Evolutionary conservation across 2,113 vertebrate genomes (phyloP), one percentile per base, ranked within the genome.

Genomic region (Hemichromis elongatus): DNA sequence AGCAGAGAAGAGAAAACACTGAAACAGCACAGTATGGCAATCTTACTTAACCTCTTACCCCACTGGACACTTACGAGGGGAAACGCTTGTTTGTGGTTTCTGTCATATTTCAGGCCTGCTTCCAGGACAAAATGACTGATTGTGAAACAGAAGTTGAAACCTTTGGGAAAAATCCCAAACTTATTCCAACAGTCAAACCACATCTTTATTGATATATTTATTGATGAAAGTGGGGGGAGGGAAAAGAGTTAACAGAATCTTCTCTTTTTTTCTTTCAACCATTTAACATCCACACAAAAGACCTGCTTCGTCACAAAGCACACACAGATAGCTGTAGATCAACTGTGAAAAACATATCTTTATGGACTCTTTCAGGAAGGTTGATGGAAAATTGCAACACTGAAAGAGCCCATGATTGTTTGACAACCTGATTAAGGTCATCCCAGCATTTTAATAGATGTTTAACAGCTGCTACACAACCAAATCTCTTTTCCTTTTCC

Each of bases 201-300:
- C 59, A 63, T 63, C 59, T 63, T 63, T 63, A 37, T 37, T 63
- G 18, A 63, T 63, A 37, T 37, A 35, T n/a, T n/a, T n/a, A n/a
- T n/a, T n/a, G n/a, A n/a, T n/a, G n/a, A n/a, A n/a, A n/a, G n/a
- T n/a, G n/a, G n/a, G n/a, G n/a, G n/a, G n/a, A n/a, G 4, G 59
- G 19, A 10, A 40, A 66, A 66, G 2, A 59, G 56, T 0, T 59
- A 54, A 53, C 13, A 53, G 3, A 9, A 63, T 0, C 2, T 35
- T n/a, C 21, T n/a, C 19, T 79, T 37, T 9, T 79, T 37, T 9
- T 73, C 24, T 26, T 68, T 4, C 63, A 68, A 42, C n/a, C 13
- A 68, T 42, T 42, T 18, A 16, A 54, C 47, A 66, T 47, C 33
- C 37, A 52, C 33, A 84, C 75, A 16, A 66, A 7, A 79, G 47